Conservation (phyloP, 2,888 invertebrate species). For the Drosophila rellima region DNA sequence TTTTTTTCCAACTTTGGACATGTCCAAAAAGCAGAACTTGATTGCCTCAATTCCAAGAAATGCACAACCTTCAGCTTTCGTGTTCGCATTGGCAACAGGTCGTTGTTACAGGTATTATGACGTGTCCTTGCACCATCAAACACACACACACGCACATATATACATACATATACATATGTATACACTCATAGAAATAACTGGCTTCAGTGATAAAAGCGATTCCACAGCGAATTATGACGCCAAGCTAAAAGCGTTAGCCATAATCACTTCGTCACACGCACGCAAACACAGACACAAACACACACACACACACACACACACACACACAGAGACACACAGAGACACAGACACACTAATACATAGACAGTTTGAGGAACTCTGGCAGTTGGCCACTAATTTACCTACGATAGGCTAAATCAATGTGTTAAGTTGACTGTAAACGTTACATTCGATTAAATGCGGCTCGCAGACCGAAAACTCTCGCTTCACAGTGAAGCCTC, state of each 20-base stretch:
- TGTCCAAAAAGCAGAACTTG: constrained; percentile 18
- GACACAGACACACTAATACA: background rate
- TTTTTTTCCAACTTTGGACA: background rate
- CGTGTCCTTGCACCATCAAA: constrained; percentile 46
- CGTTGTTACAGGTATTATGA: constrained; percentile 13
- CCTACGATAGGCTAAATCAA: constrained; percentile 70
- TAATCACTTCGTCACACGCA: constrained; percentile 57
- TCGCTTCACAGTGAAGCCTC: constrained; percentile 7
- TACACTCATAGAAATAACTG: constrained; percentile 5
- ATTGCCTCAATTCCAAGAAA: constrained; percentile 33
- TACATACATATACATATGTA: background rate
- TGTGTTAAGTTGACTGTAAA: constrained; percentile 77
- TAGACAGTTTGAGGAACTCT: constrained; percentile 22
- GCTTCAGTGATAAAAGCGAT: constrained; percentile 54
- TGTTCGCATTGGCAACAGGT: constrained; percentile 48
- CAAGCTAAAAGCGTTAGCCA: constrained; percentile 37
- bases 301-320: constrained; percentile 11
- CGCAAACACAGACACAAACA: background rate
- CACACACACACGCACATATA: background rate
- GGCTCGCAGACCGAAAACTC: constrained; percentile 49
- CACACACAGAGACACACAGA: background rate
- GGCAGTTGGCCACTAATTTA: constrained; percentile 70
- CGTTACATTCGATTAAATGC: constrained; percentile 78
- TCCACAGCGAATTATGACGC: constrained; percentile 49
- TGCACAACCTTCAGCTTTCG: constrained; percentile 24